A percentile compares a stretch with the other conserved stretches of the same genome.
Conservation (phyloP, 2,797 vertebrate species). For the Chelonia mydas region DNA sequence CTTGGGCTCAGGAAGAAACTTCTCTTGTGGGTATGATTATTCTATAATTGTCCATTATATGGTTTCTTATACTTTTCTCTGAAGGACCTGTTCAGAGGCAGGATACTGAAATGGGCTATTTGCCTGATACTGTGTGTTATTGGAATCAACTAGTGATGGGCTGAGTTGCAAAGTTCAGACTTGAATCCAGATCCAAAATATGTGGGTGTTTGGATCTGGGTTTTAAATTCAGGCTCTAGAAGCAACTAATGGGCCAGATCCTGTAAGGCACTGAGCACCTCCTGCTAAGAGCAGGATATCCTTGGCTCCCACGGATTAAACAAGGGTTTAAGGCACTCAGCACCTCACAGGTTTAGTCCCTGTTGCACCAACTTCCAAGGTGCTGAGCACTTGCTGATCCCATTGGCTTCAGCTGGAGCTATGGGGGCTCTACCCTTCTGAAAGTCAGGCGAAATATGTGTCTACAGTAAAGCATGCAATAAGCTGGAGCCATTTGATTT, state of each 20-base stretch:
- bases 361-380: neutral
- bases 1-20: neutral
- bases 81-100: neutral
- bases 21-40: neutral
- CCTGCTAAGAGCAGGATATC: neutral
- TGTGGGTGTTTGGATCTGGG: neutral
- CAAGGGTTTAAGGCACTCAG: neutral
- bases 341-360: neutral
- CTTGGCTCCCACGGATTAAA: neutral
- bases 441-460: neutral
- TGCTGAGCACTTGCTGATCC: rapidly evolving
- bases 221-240: neutral
- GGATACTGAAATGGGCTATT: neutral
- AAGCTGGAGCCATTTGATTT: neutral
- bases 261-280: neutral
- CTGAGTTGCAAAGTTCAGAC: neutral
- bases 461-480: neutral
- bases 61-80: neutral
- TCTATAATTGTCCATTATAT: neutral
- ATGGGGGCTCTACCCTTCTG: neutral
- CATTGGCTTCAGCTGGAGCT: neutral
- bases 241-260: neutral
- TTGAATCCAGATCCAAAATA: neutral
- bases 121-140: neutral
- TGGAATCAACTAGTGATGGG: neutral